phyloP scores from a whole-genome alignment of 2,888 invertebrate species.

The Cataglyphis livida region DNA sequence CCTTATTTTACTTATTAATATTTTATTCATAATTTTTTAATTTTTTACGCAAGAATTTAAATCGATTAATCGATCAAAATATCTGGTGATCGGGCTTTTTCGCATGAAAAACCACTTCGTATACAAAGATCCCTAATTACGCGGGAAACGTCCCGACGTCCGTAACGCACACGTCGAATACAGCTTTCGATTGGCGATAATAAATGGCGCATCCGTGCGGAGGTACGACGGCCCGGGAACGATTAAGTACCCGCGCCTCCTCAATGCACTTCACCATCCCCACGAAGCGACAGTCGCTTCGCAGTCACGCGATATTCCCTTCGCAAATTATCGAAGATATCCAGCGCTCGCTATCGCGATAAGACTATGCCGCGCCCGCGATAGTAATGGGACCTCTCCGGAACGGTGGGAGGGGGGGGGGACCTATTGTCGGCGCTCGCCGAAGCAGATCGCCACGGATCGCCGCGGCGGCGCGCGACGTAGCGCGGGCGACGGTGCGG shows the following conservation, averaged over 20 bases:
- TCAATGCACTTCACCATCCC: slow-evolving; percentile 24
- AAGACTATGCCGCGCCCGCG: slow-evolving; percentile 62
- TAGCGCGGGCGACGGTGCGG: slow-evolving; percentile 14
- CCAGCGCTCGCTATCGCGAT: slow-evolving; percentile 65
- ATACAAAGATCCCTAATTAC: slow-evolving; percentile 14
- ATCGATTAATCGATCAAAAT: not conserved
- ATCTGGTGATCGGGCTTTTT: not conserved
- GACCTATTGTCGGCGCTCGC: slow-evolving; percentile 72
- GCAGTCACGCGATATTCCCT: slow-evolving; percentile 54
- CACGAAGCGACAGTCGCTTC: slow-evolving; percentile 40
- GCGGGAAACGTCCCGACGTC: slow-evolving; percentile 31
- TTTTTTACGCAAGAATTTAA: not conserved
- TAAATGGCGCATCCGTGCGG: slow-evolving; percentile 45
- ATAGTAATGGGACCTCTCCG: slow-evolving; percentile 56
- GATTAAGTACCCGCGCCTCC: slow-evolving; percentile 48
- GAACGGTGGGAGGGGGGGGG: not conserved
- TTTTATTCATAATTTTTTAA: not conserved
- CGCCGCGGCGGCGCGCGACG: slow-evolving; percentile 6
- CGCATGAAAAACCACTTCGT: not conserved
- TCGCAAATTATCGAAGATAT: slow-evolving; percentile 66
- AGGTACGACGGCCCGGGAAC: slow-evolving; percentile 47
- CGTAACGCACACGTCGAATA: slow-evolving; percentile 33
- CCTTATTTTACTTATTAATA: not conserved
- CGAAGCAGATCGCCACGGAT: slow-evolving; percentile 72
- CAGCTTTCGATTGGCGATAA: slow-evolving; percentile 60